These are phyloP conservation scores for Oxyura jamaicensis DNA, from an alignment of 2,113 vertebrate species.

Conservation along the genomic window DNA sequence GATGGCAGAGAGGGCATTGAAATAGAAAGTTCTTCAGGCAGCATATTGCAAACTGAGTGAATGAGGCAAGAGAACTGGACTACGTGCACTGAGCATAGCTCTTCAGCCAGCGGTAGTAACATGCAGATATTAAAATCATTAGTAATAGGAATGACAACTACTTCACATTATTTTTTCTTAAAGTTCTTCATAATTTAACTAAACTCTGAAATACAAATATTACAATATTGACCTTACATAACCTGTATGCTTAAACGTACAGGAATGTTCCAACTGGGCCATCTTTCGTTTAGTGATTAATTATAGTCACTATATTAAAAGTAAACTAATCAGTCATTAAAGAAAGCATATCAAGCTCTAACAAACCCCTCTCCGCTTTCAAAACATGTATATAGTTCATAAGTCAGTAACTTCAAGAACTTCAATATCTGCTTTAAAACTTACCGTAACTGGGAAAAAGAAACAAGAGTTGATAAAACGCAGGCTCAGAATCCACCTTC, in stretches of 20 bases:
- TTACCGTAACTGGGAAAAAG: not conserved
- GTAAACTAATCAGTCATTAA: not conserved
- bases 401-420: not conserved
- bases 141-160: not conserved
- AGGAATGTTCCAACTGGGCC: not conserved
- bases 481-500: not conserved
- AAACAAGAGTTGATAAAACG: not conserved
- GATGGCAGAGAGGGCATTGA: not conserved
- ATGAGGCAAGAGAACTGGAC: not conserved
- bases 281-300: not conserved
- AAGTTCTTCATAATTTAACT: not conserved
- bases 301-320: too few species aligned
- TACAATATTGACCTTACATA: not conserved
- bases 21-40: not conserved
- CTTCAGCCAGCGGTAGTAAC: not conserved
- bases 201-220: not conserved
- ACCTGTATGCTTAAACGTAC: not conserved
- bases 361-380: not conserved
- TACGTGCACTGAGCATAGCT: not conserved
- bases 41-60: not conserved
- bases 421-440: not conserved
- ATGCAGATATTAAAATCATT: not conserved
- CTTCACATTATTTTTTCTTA: not conserved
- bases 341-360: not conserved
- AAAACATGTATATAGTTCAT: not conserved